Evolutionary conservation across 2,888 invertebrate species (phyloP), one percentile per base, ranked within the genome.

Genomic region (Brachyopa scutellaris): DNA sequence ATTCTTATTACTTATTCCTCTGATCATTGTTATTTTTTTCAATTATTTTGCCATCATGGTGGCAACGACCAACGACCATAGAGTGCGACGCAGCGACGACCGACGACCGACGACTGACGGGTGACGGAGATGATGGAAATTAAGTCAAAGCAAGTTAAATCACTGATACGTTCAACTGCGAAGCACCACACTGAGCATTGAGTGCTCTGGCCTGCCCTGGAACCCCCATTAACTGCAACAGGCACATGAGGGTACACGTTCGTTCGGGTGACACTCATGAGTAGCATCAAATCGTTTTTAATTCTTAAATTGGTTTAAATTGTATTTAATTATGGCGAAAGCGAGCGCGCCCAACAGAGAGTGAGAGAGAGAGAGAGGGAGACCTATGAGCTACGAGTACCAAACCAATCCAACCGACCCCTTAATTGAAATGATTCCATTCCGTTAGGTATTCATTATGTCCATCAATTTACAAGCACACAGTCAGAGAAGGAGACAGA

Each of bases 281-380:
- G 82, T 61, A 53, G 70, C 82, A 77, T 77, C 70, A 77, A 82
- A 77, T 82, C 82, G 64, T 55, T 80, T 80, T 80, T 77, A 82
- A 70, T 82, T 77, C 82, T 66, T 82, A 82, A 82, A 82, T 82
- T 82, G 77, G 70, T 82, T 77, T 77, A 82, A 77, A 82, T 82
- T 82, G 70, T 82, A 82, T 82, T 82, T 77, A 82, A 82, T 82
- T 82, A 82, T 77, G 66, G 53, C 64, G 26, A 77, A 67, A 61
- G 55, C 47, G 51, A 77, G 36, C 26, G 80, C 47, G 33, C 59
- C 67, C 59, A 19, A 57, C 49, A 42, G 51, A 23, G 45, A 21
- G 19, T 13, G 11, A 15, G 7, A 51, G 26, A 26, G n/a, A n/a
- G n/a, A n/a, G n/a, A n/a, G n/a, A n/a, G n/a, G n/a, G n/a, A n/a